These are phyloP conservation scores for Epinephelus moara DNA, from an alignment of 2,113 vertebrate species.

Conservation along the genomic window DNA sequence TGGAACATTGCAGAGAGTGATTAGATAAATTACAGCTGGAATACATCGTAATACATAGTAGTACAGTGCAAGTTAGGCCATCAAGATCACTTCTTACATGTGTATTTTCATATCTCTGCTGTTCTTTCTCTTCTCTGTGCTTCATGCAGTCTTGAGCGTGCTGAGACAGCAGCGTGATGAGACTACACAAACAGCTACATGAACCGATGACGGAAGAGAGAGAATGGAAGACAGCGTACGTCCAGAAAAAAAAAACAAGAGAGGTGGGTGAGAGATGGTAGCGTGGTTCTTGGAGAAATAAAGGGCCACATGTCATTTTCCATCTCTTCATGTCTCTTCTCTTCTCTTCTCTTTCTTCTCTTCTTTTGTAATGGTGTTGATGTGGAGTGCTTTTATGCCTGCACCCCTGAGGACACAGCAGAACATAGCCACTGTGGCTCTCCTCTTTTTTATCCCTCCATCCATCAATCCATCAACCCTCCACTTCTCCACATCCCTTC, in stretches of 20 bases:
- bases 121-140: neutral
- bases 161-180: constrained; percentile 3
- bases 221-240: constrained; percentile 4
- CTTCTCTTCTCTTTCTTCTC: constrained; percentile 37
- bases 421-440: neutral
- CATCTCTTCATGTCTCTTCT: constrained; percentile 39
- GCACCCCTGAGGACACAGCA: constrained; percentile 14
- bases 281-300: constrained; percentile 12
- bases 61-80: neutral
- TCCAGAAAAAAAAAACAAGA: constrained; percentile 1
- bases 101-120: neutral
- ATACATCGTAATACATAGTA: no score
- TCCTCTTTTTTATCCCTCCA: neutral
- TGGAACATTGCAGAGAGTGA: neutral
- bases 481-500: neutral
- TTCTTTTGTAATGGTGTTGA: constrained; percentile 49
- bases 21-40: neutral
- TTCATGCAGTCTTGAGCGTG: neutral
- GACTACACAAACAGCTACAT: constrained; percentile 19
- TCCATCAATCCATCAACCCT: neutral
- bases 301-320: constrained; percentile 54
- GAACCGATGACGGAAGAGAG: constrained; percentile 2
- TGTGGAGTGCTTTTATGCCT: constrained; percentile 46
- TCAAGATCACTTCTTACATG: neutral
- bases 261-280: constrained; percentile 8